Conservation (phyloP, 1,140 invertebrate genomes). For the Rhopalosiphum padi region DNA sequence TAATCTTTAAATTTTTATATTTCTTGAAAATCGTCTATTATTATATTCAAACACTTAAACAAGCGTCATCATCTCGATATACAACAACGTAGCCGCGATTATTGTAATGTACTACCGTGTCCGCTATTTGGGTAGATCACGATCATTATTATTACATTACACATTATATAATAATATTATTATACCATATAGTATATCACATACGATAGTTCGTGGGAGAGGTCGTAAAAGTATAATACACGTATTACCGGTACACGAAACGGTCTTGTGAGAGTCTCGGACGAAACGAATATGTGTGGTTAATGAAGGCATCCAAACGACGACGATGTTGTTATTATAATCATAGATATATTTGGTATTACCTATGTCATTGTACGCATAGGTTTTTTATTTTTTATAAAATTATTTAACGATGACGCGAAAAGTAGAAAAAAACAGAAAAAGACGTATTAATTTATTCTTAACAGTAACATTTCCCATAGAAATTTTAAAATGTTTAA, state of each 20-base stretch:
- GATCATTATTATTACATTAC: neutral
- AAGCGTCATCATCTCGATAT: neutral
- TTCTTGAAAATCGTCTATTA: too few species aligned
- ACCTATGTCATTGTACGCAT: neutral
- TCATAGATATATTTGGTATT: neutral
- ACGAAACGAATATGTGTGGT: slow-evolving; percentile 36
- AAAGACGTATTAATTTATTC: neutral
- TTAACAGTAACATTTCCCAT: neutral
- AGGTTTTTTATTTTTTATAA: neutral
- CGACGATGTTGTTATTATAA: neutral
- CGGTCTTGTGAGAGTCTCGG: neutral
- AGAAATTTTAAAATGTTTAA: neutral
- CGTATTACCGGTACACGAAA: neutral
- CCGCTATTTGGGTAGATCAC: neutral
- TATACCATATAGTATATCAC: neutral
- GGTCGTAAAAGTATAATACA: neutral
- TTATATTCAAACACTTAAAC: too few species aligned
- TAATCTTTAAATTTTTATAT: neutral
- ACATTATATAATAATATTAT: neutral
- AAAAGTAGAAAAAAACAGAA: too few species aligned
- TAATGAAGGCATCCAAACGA: slow-evolving; percentile 18
- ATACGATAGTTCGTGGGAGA: slow-evolving; percentile 32
- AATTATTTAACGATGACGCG: neutral
- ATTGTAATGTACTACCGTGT: neutral
- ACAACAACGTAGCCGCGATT: neutral